Evolutionary conservation across 2,113 vertebrate species (phyloP).

Genomic region (Notarius lentiginosus): DNA sequence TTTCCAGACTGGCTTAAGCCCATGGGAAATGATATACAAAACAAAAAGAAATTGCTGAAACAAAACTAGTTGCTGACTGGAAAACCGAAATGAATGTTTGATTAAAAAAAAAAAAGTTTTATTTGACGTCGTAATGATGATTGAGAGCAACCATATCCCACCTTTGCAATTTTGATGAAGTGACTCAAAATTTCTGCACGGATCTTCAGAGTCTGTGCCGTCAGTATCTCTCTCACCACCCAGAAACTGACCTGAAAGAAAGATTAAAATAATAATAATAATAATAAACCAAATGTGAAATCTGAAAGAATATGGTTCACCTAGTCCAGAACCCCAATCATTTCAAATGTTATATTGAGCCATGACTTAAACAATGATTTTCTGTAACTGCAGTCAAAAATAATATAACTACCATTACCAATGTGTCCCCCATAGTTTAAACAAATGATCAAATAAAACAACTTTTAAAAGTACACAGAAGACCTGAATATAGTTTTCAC

Average conservation of each 20-base stretch:
- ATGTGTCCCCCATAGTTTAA: background rate
- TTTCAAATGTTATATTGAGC: background rate
- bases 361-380: background rate
- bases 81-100: background rate
- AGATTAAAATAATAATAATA: background rate
- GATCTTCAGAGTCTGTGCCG: conserved; percentile 94
- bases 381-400: background rate
- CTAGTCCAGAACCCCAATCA: background rate
- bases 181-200: conserved; percentile 93
- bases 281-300: background rate
- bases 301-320: background rate
- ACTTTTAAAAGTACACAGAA: background rate
- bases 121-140: background rate
- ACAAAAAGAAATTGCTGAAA: background rate
- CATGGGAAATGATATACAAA: background rate
- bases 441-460: background rate
- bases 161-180: conserved; percentile 98
- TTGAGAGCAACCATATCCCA: conserved; percentile 65
- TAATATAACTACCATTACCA: background rate
- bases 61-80: background rate
- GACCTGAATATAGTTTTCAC: background rate
- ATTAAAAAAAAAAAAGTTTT: background rate
- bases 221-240: conserved; percentile 94
- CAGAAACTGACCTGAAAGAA: conserved; percentile 90
- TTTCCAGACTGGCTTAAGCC: background rate